phyloP scores from a whole-genome alignment of 1,140 invertebrate genomes.

The Kradibia gibbosae region DNA sequence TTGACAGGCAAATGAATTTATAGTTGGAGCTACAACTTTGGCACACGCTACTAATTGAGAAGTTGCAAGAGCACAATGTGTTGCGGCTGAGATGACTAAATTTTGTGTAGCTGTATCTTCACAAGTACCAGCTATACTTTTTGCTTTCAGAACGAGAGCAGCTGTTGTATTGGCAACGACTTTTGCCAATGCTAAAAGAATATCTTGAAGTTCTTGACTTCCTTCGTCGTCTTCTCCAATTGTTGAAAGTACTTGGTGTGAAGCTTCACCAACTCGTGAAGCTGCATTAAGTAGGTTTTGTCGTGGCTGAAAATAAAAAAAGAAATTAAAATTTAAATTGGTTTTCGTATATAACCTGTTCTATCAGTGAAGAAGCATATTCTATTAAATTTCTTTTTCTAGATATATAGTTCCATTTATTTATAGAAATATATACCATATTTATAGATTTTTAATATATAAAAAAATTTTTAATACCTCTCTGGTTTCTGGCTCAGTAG shows the following conservation, averaged over 20 bases:
- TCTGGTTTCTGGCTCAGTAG: constrained; percentile 93
- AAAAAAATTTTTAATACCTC: constrained; percentile 75
- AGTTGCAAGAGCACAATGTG: constrained; percentile 96
- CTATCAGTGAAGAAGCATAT: too few species aligned
- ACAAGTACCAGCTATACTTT: constrained; percentile 92
- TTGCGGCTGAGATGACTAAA: constrained; percentile 93
- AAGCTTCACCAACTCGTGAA: constrained; percentile 95
- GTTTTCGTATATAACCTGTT: background rate
- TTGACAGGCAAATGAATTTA: constrained; percentile 93
- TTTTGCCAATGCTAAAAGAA: constrained; percentile 91
- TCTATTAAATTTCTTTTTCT: too few species aligned
- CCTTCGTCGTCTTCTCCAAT: constrained; percentile 93
- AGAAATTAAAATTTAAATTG: background rate
- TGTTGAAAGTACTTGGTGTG: constrained; percentile 92
- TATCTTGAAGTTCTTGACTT: constrained; percentile 86
- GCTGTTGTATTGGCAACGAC: constrained; percentile 98
- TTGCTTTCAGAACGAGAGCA: constrained; percentile 93
- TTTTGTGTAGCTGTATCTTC: constrained; percentile 84
- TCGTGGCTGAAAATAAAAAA: constrained; percentile 77
- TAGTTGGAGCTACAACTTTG: constrained; percentile 90
- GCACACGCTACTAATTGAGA: constrained; percentile 98
- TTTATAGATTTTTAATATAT: background rate
- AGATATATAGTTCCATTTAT: too few species aligned
- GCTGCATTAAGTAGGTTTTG: constrained; percentile 95
- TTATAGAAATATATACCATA: background rate